Evolutionary conservation across 2,113 vertebrate species (phyloP).

Genomic region (Falcunculus frontatus): DNA sequence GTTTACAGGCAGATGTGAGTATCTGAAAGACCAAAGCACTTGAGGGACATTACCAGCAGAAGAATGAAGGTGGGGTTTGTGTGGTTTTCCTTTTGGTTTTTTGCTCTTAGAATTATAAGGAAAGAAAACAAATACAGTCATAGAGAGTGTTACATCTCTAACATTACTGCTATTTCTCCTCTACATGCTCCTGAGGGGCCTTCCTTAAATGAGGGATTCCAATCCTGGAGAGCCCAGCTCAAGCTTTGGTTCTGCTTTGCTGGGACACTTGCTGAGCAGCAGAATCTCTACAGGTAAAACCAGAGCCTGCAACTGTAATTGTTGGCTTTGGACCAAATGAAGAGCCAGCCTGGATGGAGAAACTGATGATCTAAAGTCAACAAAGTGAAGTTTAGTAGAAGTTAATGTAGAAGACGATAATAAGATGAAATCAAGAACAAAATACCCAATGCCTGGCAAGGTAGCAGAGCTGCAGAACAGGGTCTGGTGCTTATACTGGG

Average conservation of each 20-base stretch:
- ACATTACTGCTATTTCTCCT: background rate
- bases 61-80: background rate
- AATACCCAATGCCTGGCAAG: background rate
- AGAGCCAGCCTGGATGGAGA: background rate
- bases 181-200: background rate
- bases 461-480: background rate
- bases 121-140: background rate
- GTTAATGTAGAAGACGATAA: background rate
- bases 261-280: background rate
- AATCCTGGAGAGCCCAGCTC: background rate
- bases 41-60: background rate
- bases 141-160: background rate
- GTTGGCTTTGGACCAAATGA: background rate
- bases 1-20: background rate
- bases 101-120: fast-evolving
- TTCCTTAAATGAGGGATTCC: background rate
- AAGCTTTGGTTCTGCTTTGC: background rate
- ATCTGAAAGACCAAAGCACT: background rate
- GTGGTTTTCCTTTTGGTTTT: background rate
- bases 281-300: background rate
- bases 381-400: background rate
- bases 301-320: background rate
- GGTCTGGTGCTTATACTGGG: background rate
- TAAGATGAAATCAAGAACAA: background rate
- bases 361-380: background rate